phyloP scores from a whole-genome alignment of 1,140 invertebrate genomes.

The Chrysoperla carnea region DNA sequence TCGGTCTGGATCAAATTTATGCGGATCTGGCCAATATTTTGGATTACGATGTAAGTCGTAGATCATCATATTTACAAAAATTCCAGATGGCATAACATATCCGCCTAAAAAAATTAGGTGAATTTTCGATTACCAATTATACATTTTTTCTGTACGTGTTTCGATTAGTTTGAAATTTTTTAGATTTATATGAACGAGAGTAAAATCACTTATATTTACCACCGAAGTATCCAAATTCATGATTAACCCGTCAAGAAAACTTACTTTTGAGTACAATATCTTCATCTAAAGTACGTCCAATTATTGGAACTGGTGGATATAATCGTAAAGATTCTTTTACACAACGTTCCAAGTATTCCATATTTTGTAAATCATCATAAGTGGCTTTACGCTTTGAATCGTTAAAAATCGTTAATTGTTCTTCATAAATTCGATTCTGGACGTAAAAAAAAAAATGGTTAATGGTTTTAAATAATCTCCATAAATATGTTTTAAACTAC shows the following conservation, averaged over 20 bases:
- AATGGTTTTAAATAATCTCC: background rate
- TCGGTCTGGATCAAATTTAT: constrained; percentile 53
- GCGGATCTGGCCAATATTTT: constrained; percentile 48
- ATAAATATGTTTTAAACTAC: constrained; percentile 3
- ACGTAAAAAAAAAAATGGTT: background rate
- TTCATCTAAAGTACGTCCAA: constrained; percentile 31
- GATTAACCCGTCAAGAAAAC: too few relatives aligned
- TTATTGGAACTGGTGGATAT: constrained; percentile 52
- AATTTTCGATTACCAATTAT: background rate
- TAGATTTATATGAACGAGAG: too few relatives aligned
- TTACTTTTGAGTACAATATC: constrained; percentile 14
- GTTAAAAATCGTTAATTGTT: constrained; percentile 20
- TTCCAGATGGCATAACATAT: constrained; percentile 3
- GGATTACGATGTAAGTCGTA: constrained; percentile 41
- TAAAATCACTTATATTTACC: too few relatives aligned
- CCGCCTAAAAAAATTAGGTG: background rate
- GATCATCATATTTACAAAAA: constrained; percentile 16
- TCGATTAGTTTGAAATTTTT: too few relatives aligned
- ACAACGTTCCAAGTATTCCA: constrained; percentile 44
- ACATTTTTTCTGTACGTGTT: too few relatives aligned
- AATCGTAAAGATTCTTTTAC: constrained; percentile 43
- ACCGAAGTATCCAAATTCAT: too few relatives aligned
- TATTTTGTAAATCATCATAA: constrained; percentile 33
- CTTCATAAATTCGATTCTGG: constrained; percentile 28
- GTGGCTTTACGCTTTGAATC: constrained; percentile 14